phyloP scores from a whole-genome alignment of 2,888 invertebrate species.

The Acanthococcus lagerstroemiae region DNA sequence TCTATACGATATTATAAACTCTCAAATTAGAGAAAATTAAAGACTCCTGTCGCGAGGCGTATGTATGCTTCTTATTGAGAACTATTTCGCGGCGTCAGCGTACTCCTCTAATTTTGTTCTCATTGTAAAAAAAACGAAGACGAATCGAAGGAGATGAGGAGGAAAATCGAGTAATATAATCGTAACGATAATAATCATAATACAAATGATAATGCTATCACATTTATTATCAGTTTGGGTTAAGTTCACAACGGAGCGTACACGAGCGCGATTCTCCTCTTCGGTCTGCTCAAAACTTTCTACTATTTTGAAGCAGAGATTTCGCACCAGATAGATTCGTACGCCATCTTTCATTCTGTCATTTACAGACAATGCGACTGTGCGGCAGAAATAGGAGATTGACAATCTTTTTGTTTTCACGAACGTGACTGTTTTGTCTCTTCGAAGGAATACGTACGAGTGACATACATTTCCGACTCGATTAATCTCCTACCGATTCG shows the following conservation, averaged over 20 bases:
- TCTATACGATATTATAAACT: no score
- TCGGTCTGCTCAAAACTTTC: conserved; percentile 11
- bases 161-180: no score
- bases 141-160: no score
- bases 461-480: conserved; percentile 16
- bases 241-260: background rate
- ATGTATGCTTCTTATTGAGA: no score
- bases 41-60: no score
- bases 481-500: conserved; percentile 12
- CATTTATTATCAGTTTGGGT: conserved; percentile 9
- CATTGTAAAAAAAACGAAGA: no score
- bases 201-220: no score
- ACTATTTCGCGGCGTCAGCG: no score
- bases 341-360: conserved; percentile 16
- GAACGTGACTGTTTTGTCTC: conserved; percentile 17
- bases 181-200: no score
- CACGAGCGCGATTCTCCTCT: background rate
- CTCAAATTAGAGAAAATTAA: no score
- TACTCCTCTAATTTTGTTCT: no score
- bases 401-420: conserved; percentile 29
- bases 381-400: conserved; percentile 10
- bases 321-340: conserved; percentile 26
- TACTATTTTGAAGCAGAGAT: conserved; percentile 17
- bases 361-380: conserved; percentile 18
- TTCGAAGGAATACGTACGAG: conserved; percentile 7